Evolutionary conservation across 2,797 vertebrate species (phyloP).

Genomic region (Sebastes iracundus): DNA sequence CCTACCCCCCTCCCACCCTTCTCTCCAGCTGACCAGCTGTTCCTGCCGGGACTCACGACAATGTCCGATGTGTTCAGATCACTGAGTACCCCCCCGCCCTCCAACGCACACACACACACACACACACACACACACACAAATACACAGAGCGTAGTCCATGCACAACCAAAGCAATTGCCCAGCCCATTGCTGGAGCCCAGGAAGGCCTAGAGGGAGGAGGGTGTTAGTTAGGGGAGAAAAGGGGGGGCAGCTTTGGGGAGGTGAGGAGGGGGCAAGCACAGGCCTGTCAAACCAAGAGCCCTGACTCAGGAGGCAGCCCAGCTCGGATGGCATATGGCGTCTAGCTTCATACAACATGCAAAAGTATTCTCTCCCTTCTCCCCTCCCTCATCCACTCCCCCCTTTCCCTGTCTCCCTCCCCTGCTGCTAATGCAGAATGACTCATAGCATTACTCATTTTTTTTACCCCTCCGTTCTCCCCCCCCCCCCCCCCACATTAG

Average conservation of each 20-base stretch:
- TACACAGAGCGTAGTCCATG: constrained; percentile 50
- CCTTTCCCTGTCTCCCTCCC: constrained; percentile 65
- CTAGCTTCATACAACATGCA: constrained; percentile 99
- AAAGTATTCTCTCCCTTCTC: constrained; percentile 88
- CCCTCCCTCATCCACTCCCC: constrained; percentile 26
- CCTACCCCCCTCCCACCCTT: constrained; percentile 71
- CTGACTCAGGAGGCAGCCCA: constrained; percentile 88
- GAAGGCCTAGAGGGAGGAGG: constrained; percentile 66
- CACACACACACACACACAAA: constrained; percentile 38
- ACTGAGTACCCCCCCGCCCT: constrained; percentile 81
- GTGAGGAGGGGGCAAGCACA: constrained; percentile 70
- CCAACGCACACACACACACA: neutral
- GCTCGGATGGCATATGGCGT: constrained; percentile 99
- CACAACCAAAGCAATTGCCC: constrained; percentile 84
- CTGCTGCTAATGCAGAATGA: constrained; percentile 93
- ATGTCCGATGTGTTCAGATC: constrained; percentile 95
- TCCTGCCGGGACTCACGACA: constrained; percentile 93
- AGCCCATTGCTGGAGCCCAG: constrained; percentile 85
- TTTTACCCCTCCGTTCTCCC: neutral
- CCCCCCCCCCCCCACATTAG: constrained; percentile 49
- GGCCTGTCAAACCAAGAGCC: constrained; percentile 90
- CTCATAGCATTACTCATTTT: constrained; percentile 97
- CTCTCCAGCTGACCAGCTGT: constrained; percentile 97
- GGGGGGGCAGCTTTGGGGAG: constrained; percentile 45
- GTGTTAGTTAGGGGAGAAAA: constrained; percentile 56